phyloP scores from a whole-genome alignment of 2,797 vertebrate genomes.

The Eulemur rubriventer region DNA sequence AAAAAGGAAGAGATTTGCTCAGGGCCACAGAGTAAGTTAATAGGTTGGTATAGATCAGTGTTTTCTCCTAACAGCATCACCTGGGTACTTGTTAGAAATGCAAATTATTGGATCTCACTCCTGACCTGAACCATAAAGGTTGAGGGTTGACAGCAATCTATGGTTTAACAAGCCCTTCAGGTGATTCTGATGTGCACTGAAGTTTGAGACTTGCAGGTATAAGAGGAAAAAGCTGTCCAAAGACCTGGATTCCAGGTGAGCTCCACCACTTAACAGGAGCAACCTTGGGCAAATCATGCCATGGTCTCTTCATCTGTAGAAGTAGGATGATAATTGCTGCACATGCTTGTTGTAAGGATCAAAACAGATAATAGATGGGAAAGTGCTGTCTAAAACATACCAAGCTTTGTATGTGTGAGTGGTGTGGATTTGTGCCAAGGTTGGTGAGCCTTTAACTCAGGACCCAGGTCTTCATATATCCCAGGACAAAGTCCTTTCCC shows the following conservation, averaged over 20 bases:
- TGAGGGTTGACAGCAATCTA: background rate
- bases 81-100: conserved; percentile 17
- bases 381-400: conserved; percentile 14
- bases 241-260: background rate
- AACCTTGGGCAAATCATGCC: background rate
- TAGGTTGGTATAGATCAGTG: background rate
- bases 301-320: background rate
- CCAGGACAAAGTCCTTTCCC: background rate
- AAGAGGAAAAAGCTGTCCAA: background rate
- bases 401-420: background rate
- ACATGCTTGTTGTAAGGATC: background rate
- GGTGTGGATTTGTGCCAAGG: background rate
- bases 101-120: background rate
- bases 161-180: conserved; percentile 1
- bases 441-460: background rate
- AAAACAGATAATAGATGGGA: background rate
- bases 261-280: background rate
- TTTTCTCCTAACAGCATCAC: background rate
- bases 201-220: background rate
- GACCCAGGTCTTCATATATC: background rate
- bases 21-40: background rate
- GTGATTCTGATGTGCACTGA: conserved; percentile 2
- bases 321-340: background rate
- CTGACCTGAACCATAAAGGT: background rate
- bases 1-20: background rate